Percentiles rank a stretch among this genome's conserved stretches.
These are phyloP conservation scores for Endomychus coccineus DNA, from an alignment of 2,888 invertebrate genomes.

Conservation along the genomic window DNA sequence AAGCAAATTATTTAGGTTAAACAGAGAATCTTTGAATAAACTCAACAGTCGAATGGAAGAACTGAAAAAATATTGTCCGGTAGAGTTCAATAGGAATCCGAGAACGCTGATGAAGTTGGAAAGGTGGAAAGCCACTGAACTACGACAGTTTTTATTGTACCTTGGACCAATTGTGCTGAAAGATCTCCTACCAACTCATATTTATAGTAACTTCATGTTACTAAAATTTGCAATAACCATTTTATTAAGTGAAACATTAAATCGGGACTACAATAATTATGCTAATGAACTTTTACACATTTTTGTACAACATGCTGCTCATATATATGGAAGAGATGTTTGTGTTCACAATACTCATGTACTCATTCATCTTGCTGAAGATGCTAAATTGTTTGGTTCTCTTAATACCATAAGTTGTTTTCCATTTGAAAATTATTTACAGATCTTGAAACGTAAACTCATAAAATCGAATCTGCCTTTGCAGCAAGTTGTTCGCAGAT, in stretches of 20 bases:
- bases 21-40: slow-evolving; percentile 3
- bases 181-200: slow-evolving; percentile 15
- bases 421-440: slow-evolving; percentile 18
- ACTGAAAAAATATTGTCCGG: slow-evolving; percentile 19
- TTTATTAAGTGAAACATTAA: slow-evolving; percentile 15
- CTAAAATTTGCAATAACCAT: slow-evolving; percentile 22
- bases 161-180: slow-evolving; percentile 19
- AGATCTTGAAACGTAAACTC: slow-evolving; percentile 8
- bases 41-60: slow-evolving; percentile 7
- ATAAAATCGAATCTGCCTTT: slow-evolving; percentile 10
- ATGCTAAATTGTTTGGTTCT: slow-evolving; percentile 14
- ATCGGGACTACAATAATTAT: slow-evolving; percentile 18
- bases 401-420: slow-evolving; percentile 14
- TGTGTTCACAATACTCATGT: slow-evolving; percentile 13
- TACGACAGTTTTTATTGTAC: slow-evolving; percentile 23
- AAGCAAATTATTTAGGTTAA: slow-evolving; percentile 16
- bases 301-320: slow-evolving; percentile 11
- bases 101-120: slow-evolving; percentile 21
- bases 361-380: slow-evolving; percentile 12
- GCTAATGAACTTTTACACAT: slow-evolving; percentile 15
- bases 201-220: slow-evolving; percentile 20
- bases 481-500: slow-evolving; percentile 12
- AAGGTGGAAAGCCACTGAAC: slow-evolving; percentile 26
- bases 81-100: slow-evolving; percentile 26
- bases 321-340: slow-evolving; percentile 14